Percentiles rank a stretch among this genome's conserved stretches.
Evolutionary conservation across 2,888 invertebrate species (phyloP).

Genomic region (Drosophila robusta): DNA sequence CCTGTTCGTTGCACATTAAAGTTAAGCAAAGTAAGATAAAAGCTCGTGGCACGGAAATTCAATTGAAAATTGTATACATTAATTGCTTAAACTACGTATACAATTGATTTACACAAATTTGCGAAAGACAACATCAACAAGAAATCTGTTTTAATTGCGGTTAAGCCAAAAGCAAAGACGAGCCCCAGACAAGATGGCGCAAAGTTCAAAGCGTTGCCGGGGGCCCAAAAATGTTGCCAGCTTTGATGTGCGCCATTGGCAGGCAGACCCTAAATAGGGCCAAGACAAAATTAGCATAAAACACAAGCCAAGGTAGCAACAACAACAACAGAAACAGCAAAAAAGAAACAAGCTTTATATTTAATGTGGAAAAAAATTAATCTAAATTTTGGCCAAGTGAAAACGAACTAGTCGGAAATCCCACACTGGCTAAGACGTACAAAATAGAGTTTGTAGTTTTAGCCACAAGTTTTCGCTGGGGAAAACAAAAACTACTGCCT

Average conservation of each 20-base stretch:
- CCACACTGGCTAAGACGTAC: constrained; percentile 1
- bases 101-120: constrained; percentile 79
- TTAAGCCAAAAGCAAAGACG: constrained; percentile 62
- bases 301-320: constrained; percentile 19
- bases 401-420: constrained; percentile 4
- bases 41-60: constrained; percentile 30
- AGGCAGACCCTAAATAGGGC: constrained; percentile 22
- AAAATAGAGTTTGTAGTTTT: constrained; percentile 33
- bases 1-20: neutral
- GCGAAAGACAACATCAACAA: constrained; percentile 72
- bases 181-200: constrained; percentile 41
- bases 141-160: constrained; percentile 78
- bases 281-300: constrained; percentile 64
- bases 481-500: constrained; percentile 34
- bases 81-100: constrained; percentile 72
- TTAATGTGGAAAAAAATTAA: constrained; percentile 51
- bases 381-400: constrained; percentile 45
- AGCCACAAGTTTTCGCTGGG: constrained; percentile 46
- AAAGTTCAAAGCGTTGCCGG: constrained; percentile 73
- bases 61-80: constrained; percentile 70
- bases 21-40: constrained; percentile 1
- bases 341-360: constrained; percentile 30
- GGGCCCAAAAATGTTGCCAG: constrained; percentile 51
- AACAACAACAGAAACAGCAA: constrained; percentile 1
- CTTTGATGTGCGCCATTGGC: constrained; percentile 69